Evolutionary conservation across 2,888 invertebrate species (phyloP).

Genomic region (Drosophila barbarae): DNA sequence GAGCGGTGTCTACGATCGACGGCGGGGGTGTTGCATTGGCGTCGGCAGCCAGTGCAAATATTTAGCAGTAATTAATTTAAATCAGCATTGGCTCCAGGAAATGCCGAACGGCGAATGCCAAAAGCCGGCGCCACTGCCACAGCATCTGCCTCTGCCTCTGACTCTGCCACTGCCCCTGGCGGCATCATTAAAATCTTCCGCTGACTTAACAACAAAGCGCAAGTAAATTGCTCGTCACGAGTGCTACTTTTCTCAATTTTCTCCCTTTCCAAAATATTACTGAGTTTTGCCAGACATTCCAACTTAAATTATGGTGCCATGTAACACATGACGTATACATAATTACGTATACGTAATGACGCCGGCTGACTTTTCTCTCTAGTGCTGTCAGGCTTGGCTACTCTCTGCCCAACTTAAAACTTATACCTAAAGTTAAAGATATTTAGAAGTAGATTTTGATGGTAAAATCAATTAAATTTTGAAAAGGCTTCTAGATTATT

Average conservation of each 20-base stretch:
- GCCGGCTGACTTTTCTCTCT: constrained; percentile 9
- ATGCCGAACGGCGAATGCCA: constrained; percentile 1
- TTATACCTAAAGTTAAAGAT: neutral
- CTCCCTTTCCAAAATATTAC: constrained; percentile 13
- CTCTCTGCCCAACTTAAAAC: constrained; percentile 27
- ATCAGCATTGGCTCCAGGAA: constrained; percentile 36
- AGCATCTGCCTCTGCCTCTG: neutral
- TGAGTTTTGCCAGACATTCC: constrained; percentile 43
- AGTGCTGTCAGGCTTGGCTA: constrained; percentile 1
- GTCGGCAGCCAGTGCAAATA: constrained; percentile 25
- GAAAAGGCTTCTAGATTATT: neutral
- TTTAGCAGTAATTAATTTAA: constrained; percentile 46
- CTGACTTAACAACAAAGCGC: constrained; percentile 64
- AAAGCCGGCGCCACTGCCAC: constrained; percentile 7
- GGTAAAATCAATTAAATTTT: neutral
- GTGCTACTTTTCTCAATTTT: constrained; percentile 34
- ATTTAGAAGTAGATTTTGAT: neutral
- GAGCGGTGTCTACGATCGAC: constrained; percentile 23
- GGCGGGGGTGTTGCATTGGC: neutral
- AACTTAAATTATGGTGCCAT: constrained; percentile 51
- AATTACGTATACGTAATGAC: constrained; percentile 60
- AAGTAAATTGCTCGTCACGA: constrained; percentile 59
- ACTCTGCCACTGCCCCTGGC: constrained; percentile 20
- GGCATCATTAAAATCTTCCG: constrained; percentile 71
- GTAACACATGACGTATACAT: constrained; percentile 51